Percentiles rank a stretch among this genome's conserved stretches.
Conservation (phyloP, 2,113 vertebrate genomes). For the Oryzias woworae region DNA sequence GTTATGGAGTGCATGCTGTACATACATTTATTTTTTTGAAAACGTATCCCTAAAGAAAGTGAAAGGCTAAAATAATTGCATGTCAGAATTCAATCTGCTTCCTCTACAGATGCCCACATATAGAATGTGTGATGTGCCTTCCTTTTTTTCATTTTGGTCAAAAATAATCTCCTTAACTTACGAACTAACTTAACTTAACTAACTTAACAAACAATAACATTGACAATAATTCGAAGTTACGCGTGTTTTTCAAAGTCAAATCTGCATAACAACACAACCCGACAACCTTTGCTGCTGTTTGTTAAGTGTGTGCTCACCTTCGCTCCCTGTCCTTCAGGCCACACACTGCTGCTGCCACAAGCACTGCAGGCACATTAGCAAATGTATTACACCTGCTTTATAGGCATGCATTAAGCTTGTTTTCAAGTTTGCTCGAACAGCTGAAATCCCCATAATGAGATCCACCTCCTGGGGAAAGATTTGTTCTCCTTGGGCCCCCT, state of each 20-base stretch:
- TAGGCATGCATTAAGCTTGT: slow-evolving; percentile 76
- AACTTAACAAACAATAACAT: slow-evolving; percentile 36
- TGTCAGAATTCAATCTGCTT: slow-evolving; percentile 63
- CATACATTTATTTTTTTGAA: slow-evolving; percentile 37
- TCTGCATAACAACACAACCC: slow-evolving; percentile 44
- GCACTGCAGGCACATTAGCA: slow-evolving; percentile 65
- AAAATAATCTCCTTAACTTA: slow-evolving; percentile 33
- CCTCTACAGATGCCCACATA: slow-evolving; percentile 27
- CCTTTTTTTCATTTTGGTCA: slow-evolving; percentile 15
- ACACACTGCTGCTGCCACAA: slow-evolving; percentile 49
- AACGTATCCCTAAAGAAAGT: slow-evolving; percentile 57
- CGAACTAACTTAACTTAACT: no score
- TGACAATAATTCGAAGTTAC: slow-evolving; percentile 41
- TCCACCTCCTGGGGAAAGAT: slow-evolving; percentile 74
- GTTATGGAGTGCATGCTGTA: slow-evolving; percentile 43
- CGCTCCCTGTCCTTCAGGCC: slow-evolving; percentile 30
- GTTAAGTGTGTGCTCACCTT: slow-evolving; percentile 36
- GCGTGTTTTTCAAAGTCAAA: slow-evolving; percentile 54
- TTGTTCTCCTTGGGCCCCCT: slow-evolving; percentile 55
- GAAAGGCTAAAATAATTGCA: slow-evolving; percentile 49
- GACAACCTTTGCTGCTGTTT: slow-evolving; percentile 57
- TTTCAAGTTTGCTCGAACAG: slow-evolving; percentile 65
- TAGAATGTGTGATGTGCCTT: slow-evolving; percentile 28
- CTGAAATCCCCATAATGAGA: slow-evolving; percentile 79
- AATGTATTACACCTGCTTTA: slow-evolving; percentile 79